A percentile compares a stretch with the other conserved stretches of the same genome.
phyloP scores from a whole-genome alignment of 2,797 vertebrate genomes.

The Silurus lanzhouensis region DNA sequence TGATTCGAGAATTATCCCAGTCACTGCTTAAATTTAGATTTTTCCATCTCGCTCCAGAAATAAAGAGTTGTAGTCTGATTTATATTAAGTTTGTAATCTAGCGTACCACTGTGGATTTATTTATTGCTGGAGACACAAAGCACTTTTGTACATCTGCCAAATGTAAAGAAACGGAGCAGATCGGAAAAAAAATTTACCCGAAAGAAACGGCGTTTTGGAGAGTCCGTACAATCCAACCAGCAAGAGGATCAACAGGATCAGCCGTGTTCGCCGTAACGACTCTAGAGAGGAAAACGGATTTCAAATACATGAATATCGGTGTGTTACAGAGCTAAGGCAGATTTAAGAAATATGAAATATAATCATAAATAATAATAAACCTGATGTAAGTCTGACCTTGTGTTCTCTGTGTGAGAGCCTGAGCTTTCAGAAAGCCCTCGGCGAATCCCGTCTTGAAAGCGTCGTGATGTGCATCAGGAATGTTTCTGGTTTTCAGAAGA shows the following conservation, averaged over 20 bases:
- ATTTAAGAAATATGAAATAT: not conserved
- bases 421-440: conserved; percentile 95
- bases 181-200: conserved; percentile 78
- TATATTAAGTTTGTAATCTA: too few relatives aligned
- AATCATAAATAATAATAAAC: too few relatives aligned
- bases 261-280: conserved; percentile 87
- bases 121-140: too few relatives aligned
- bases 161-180: not conserved
- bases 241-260: conserved; percentile 86
- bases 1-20: not conserved
- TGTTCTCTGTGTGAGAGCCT: conserved; percentile 88
- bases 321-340: not conserved
- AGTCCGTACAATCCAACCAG: conserved; percentile 88
- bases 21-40: not conserved
- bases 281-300: conserved; percentile 67
- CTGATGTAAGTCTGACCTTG: conserved; percentile 74
- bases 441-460: conserved; percentile 96
- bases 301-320: not conserved
- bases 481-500: conserved; percentile 88
- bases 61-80: too few relatives aligned
- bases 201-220: conserved; percentile 92
- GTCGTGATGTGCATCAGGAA: conserved; percentile 90
- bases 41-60: too few relatives aligned
- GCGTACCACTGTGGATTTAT: too few relatives aligned
- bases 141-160: too few relatives aligned